Conservation (phyloP, 2,797 vertebrate genomes). For the Eospalax fontanierii region DNA sequence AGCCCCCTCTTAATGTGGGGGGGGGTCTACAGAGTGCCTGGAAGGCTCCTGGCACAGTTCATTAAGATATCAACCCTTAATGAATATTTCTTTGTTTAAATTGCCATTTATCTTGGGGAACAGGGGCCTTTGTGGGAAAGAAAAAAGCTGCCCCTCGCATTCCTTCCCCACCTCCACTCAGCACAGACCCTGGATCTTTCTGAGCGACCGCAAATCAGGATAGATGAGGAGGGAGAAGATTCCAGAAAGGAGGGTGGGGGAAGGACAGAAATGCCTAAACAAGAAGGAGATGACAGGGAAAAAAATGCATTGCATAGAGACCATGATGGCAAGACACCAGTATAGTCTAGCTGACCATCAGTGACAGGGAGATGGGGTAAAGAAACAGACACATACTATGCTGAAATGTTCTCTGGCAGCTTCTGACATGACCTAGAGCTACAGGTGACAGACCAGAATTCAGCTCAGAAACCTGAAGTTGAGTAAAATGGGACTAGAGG, state of each 20-base stretch:
- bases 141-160: conserved; percentile 75
- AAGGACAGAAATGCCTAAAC: not conserved
- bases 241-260: not conserved
- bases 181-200: conserved; percentile 53
- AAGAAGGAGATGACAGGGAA: conserved; percentile 57
- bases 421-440: not conserved
- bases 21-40: conserved; percentile 71
- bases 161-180: conserved; percentile 57
- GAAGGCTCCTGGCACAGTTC: conserved; percentile 91
- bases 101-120: conserved; percentile 89
- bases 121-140: conserved; percentile 75
- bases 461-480: not conserved
- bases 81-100: conserved; percentile 92
- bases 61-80: conserved; percentile 92
- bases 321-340: not conserved
- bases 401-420: not conserved
- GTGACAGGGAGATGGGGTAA: not conserved
- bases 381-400: not conserved
- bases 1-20: conserved; percentile 84
- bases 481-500: not conserved
- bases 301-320: not conserved
- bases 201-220: conserved; percentile 36
- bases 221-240: conserved; percentile 12
- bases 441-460: not conserved
- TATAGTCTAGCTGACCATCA: not conserved